These are phyloP conservation scores for Chauna torquata DNA, from an alignment of 2,113 vertebrate species.

Conservation along the genomic window DNA sequence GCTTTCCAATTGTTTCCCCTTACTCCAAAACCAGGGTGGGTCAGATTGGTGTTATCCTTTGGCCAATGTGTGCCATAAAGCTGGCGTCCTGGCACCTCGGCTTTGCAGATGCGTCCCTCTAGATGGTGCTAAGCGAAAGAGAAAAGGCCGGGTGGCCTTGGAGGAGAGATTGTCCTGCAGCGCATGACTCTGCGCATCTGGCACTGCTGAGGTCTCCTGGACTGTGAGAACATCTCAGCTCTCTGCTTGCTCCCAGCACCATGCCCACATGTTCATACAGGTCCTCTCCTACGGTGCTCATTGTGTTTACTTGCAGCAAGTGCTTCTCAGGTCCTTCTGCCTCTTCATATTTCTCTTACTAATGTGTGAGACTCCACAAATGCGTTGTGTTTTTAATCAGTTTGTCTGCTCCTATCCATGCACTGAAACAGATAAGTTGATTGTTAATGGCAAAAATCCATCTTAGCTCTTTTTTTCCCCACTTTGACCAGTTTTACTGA, in stretches of 20 bases:
- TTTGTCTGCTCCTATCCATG: background rate
- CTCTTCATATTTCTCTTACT: background rate
- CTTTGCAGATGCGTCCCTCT: conserved; percentile 44
- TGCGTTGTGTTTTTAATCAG: background rate
- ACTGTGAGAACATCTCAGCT: background rate
- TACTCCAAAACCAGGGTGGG: fast-evolving
- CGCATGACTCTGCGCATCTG: background rate
- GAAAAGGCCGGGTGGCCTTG: background rate
- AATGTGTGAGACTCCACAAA: background rate
- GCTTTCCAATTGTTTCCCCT: background rate
- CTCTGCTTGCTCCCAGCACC: background rate
- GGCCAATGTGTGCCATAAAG: fast-evolving
- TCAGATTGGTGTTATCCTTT: background rate
- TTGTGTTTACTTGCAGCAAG: background rate
- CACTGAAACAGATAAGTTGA: background rate
- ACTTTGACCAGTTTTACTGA: background rate
- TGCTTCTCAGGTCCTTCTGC: background rate
- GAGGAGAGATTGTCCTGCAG: background rate
- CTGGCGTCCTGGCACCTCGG: background rate
- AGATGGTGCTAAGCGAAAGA: conserved; percentile 71
- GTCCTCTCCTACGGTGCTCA: fast-evolving
- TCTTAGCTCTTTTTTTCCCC: background rate
- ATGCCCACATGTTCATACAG: fast-evolving
- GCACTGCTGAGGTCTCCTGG: background rate
- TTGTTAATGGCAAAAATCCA: background rate